Base-by-base conservation (phyloP, 2,888 invertebrate species). In the Cosmia trapezina region DNA sequence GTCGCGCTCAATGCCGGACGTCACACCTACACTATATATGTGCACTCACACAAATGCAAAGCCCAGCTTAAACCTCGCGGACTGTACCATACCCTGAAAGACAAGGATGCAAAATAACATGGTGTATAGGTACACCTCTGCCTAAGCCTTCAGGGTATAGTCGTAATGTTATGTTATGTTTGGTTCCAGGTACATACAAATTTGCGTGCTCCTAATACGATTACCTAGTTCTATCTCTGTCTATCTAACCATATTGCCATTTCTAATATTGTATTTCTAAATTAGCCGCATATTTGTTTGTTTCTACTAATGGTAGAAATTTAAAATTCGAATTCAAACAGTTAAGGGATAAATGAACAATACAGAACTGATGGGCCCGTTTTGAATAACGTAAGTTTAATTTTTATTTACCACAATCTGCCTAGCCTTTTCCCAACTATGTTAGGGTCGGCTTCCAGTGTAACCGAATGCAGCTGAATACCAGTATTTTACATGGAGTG, bases 201-300 rank as follows among this genome's bases (percentile, higher is more conserved):
- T 22, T 22, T 11, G 17, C 4, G 22, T 43, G 22, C 60, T 12
- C 9, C n/a, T 41, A 60, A 22, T 22, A 22, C n/a, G 8, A 41
- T n/a, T 5, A 17, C 5, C 1, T 45, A 12, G 37, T 37, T 28
- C 3, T 28, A 37, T 0, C 17, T 11, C 41, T 45, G 3, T 67
- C 2, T 54, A 14, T 45, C 41, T 11, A 53, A 43, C 14, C 8
- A 66, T 43, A 11, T 22, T 43, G 14, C 5, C 2, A 17, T 43
- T 45, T 41, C 43, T 6, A n/a, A 28, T 22, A 19, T 49, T 70
- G n/a, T 71, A 56, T 76, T 2, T 22, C 2, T 12, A 54, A 45
- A 72, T 49, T 51, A 72, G 17, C 86, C 94, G 94, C 94, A 4
- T 94, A 93, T 77, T 61, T 93, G 92, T 66, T 64, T 94, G 2